Evolutionary conservation across 2,888 invertebrate species (phyloP).

Genomic region (Pediacus dermestoides): DNA sequence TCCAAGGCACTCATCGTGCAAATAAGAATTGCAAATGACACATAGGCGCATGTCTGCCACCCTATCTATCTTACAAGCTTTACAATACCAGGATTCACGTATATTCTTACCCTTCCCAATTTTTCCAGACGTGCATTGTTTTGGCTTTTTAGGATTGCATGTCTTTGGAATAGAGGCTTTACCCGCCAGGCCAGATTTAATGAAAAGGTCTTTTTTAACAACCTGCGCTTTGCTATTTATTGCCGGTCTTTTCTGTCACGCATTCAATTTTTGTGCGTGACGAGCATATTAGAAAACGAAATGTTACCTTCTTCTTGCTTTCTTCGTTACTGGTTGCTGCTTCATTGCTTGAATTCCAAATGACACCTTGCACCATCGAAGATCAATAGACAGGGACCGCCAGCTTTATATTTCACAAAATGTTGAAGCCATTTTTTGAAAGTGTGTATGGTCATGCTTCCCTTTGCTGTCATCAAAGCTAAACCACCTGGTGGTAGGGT

Average conservation of each 20-base stretch:
- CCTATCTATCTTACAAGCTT: conserved; percentile 22
- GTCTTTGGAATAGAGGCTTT: too few species aligned
- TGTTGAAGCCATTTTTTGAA: conserved; percentile 31
- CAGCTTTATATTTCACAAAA: conserved; percentile 29
- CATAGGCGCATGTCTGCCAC: conserved; percentile 28
- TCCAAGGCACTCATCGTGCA: conserved; percentile 31
- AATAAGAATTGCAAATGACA: conserved; percentile 19
- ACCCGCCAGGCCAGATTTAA: too few species aligned
- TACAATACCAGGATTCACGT: conserved; percentile 27
- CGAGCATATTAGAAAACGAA: too few species aligned
- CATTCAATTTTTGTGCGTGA: too few species aligned
- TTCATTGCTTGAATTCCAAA: conserved; percentile 35
- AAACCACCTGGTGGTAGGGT: conserved; percentile 29
- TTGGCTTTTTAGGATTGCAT: conserved; percentile 15
- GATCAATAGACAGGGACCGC: conserved; percentile 28
- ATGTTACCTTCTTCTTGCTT: too few species aligned
- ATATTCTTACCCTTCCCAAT: too few species aligned
- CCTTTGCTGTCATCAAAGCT: conserved; percentile 30
- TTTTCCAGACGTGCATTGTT: too few species aligned
- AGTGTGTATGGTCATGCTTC: conserved; percentile 31
- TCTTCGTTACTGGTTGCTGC: too few species aligned
- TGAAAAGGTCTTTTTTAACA: conserved; percentile 21
- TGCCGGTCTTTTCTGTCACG: conserved; percentile 13
- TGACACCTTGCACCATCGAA: conserved; percentile 38
- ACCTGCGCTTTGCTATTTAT: conserved; percentile 19